phyloP scores from a whole-genome alignment of 2,113 vertebrate genomes.

The Callorhinus ursinus region DNA sequence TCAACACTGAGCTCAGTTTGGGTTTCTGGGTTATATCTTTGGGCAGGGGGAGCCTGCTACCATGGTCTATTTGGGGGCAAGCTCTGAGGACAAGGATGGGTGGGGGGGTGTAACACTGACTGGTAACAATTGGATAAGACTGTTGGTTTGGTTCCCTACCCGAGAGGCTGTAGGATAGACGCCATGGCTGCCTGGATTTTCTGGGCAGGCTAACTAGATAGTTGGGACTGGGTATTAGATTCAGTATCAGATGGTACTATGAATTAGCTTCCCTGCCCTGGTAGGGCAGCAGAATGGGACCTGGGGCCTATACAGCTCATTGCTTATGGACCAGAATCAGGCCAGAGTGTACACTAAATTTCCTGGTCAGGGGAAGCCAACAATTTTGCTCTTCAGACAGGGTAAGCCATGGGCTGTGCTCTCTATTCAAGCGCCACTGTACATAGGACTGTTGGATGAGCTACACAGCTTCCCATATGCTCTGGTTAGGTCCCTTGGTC shows the following conservation, averaged over 20 bases:
- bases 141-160: background rate
- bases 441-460: background rate
- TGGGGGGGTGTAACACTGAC: background rate
- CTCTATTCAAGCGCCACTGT: background rate
- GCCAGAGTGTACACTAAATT: background rate
- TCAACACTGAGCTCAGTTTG: background rate
- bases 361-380: background rate
- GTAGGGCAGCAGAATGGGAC: background rate
- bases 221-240: background rate
- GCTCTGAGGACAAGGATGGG: background rate
- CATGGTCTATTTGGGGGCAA: background rate
- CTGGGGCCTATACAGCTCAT: background rate
- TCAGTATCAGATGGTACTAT: background rate
- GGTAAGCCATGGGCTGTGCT: background rate
- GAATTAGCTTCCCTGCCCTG: background rate
- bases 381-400: background rate
- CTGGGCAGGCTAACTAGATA: background rate
- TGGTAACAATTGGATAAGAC: background rate
- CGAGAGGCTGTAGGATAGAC: background rate
- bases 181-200: background rate
- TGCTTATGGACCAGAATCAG: background rate
- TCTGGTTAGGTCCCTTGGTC: background rate
- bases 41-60: background rate
- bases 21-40: background rate
- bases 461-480: background rate